phyloP scores from a whole-genome alignment of 2,888 invertebrate genomes.

The Orthonevra nobilis region DNA sequence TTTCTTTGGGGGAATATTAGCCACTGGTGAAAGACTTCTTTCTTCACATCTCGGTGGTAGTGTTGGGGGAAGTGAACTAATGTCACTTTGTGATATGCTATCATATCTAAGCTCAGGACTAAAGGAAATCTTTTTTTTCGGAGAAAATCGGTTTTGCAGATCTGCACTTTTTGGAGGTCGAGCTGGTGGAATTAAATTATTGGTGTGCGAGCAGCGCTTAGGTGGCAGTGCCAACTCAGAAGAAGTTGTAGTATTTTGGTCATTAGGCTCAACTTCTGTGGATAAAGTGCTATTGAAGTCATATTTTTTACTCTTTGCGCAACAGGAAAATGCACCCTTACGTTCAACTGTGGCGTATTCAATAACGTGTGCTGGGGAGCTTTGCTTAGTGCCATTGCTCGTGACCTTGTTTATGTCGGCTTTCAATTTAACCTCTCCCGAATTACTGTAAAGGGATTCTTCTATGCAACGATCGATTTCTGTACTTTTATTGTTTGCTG shows the following conservation, averaged over 20 bases:
- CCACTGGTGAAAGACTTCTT: slow-evolving; percentile 72
- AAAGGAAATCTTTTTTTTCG: slow-evolving; percentile 75
- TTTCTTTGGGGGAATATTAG: slow-evolving; percentile 84
- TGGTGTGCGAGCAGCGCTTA: slow-evolving; percentile 83
- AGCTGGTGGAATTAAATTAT: slow-evolving; percentile 85
- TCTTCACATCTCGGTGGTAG: slow-evolving; percentile 75
- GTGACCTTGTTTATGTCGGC: not conserved
- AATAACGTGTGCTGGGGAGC: slow-evolving; percentile 81
- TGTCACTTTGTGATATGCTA: slow-evolving; percentile 13
- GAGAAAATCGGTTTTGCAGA: slow-evolving; percentile 77
- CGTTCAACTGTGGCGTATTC: slow-evolving; percentile 88
- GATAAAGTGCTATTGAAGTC: slow-evolving; percentile 76
- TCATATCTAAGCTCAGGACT: slow-evolving; percentile 13
- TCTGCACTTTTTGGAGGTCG: slow-evolving; percentile 85
- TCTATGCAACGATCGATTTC: slow-evolving; percentile 44
- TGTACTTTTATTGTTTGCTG: slow-evolving; percentile 66
- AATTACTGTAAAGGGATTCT: slow-evolving; percentile 81
- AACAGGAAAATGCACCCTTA: slow-evolving; percentile 87
- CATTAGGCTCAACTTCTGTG: slow-evolving; percentile 71
- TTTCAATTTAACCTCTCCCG: slow-evolving; percentile 74
- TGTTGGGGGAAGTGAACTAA: slow-evolving; percentile 72
- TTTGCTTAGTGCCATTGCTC: slow-evolving; percentile 34
- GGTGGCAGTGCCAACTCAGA: slow-evolving; percentile 83
- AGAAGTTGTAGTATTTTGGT: slow-evolving; percentile 79
- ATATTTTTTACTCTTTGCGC: slow-evolving; percentile 83